Base-by-base conservation (phyloP, 1,140 invertebrate species). In the Trissolcus basalis region DNA sequence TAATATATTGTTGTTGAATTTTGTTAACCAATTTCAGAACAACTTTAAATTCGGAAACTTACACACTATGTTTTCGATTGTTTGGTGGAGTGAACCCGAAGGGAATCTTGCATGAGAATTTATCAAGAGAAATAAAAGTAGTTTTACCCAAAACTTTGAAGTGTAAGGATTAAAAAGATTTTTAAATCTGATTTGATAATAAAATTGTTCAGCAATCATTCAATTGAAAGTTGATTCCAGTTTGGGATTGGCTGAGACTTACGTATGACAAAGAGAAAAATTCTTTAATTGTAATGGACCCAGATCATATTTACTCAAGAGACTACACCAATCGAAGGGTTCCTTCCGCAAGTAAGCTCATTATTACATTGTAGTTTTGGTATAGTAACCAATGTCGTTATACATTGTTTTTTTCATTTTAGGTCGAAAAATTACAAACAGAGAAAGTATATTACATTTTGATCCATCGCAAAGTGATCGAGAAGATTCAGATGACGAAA, bases 61-160 rank as follows among this genome's bases (percentile, higher is more conserved):
- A 88, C 65, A 83, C 77, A 39, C 7, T 85, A 6, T 73, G 68
- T 16, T 63, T 87, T 8, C 65, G 85, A 48, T 61, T 88, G 11
- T 88, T 83, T 80, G 87, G 87, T 15, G 35, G 79, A n/a, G 75
- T 88, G 7, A 47, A 82, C 45, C 79, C 85, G 4, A 83, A 85
- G 48, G 75, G 83, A 73, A 85, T 83, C 0, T 44, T 9, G 3
- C 82, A 86, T 36, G 8, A 27, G 14, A 87, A 85, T 53, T 10
- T 79, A 0, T 82, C 76, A 12, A 82, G 86, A 64, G 86, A 88
- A 71, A 77, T 89, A 4, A 85, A 78, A 77, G 51, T 89, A 16
- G 71, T 63, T n/a, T 60, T 89, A 10, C 36, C 59, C 10, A 88
- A 88, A 59, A 78, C 70, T 14, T 77, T 81, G 11, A 86, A 82